Base-by-base conservation (phyloP, 2,113 vertebrate genomes). In the Nibea coibor region DNA sequence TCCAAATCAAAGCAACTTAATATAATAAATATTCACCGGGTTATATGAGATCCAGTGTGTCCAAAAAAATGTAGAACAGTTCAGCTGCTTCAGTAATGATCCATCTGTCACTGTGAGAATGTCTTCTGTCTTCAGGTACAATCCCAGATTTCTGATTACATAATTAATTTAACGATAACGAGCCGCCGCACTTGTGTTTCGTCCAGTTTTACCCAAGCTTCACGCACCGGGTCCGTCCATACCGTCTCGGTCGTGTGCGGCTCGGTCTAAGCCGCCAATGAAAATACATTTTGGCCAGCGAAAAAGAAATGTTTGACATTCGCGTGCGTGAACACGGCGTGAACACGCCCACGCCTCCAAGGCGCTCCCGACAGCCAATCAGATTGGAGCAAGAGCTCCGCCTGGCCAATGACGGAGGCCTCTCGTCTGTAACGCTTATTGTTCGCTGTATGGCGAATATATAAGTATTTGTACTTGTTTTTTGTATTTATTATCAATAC, bases 11-110 rank as follows among this genome's bases (percentile, higher is more conserved):
- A 50, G 22, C 2, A 10, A 2, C 16, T 45, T 35, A 15, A 14
- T 14, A 45, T 4, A 14, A 45, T 4, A 1, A 22, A 81, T 81
- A 91, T 86, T 89, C 87, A 92, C 87, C 91, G 19, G 57, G n/a
- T 81, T 28, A 47, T 43, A 16, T 73, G 16, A 24, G 31, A 43
- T 71, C 77, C 81, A 17, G 47, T 53, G 70, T 70, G 59, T 75
- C 66, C 54, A 62, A 58, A 53, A 57, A 70, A 72, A 56, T 47
- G 59, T 50, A 20, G 57, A 56, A 64, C 24, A 72, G 6, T 77
- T 62, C 57, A 19, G 3, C 10, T 59, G 58, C 14, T 73, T 76
- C 62, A 54, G 59, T 48, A 17, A 64, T 47, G 71, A 72, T 88
- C 87, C 84, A 87, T 81, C 57, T 62, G 73, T 59, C 73, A 53